Evolutionary conservation across 2,888 invertebrate species (phyloP).

Genomic region (Hypolimnas misippus): DNA sequence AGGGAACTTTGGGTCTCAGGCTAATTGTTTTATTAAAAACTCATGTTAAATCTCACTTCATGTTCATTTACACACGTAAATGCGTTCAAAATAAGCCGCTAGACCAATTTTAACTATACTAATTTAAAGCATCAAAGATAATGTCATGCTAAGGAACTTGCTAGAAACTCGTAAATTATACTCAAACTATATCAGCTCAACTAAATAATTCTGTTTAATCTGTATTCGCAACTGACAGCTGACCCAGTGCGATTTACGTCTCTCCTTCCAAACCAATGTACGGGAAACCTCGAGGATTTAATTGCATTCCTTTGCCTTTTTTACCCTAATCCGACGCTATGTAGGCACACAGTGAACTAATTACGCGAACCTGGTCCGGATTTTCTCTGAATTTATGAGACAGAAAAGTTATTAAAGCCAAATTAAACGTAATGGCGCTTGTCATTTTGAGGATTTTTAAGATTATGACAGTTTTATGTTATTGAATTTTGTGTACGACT

Average conservation of each 20-base stretch:
- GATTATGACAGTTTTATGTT: constrained; percentile 18
- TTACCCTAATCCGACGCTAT: constrained; percentile 43
- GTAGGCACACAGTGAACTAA: constrained; percentile 49
- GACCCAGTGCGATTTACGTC: constrained; percentile 32
- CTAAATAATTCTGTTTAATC: constrained; percentile 36
- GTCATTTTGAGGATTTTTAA: constrained; percentile 44
- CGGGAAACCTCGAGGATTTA: constrained; percentile 37
- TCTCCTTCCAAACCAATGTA: constrained; percentile 34
- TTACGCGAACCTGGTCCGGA: constrained; percentile 47
- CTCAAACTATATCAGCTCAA: background rate
- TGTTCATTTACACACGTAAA: too few relatives aligned
- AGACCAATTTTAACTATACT: too few relatives aligned
- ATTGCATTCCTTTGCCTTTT: constrained; percentile 46
- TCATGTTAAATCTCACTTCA: too few relatives aligned
- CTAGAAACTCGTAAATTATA: background rate
- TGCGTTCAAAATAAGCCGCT: too few relatives aligned
- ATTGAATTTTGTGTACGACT: too few relatives aligned
- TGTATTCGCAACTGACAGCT: constrained; percentile 28
- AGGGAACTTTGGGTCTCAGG: too few relatives aligned
- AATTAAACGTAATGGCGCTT: constrained; percentile 51
- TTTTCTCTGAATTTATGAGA: constrained; percentile 54
- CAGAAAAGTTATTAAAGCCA: constrained; percentile 53
- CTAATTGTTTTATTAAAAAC: too few relatives aligned
- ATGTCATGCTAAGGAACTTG: too few relatives aligned
- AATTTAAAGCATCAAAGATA: too few relatives aligned